Evolutionary conservation across 2,797 vertebrate species (phyloP), one percentile per base, ranked within the genome.

Genomic region (Eulemur albifrons): DNA sequence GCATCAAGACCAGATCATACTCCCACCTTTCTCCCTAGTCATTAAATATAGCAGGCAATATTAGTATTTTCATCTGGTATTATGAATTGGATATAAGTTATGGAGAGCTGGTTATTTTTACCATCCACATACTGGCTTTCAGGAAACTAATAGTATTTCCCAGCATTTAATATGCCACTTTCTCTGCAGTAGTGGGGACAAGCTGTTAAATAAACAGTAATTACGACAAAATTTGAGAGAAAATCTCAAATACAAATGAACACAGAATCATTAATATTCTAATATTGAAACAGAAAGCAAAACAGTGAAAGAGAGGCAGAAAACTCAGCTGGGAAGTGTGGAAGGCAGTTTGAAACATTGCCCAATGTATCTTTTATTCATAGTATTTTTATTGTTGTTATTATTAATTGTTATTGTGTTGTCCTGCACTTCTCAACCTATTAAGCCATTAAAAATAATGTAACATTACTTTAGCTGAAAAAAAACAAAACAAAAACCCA

Each of bases 191-290:
- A 15, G 0, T 48, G 4, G 13, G 12, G 11, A 45, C 6, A 63
- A 18, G 7, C 12, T 77, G 6, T 48, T 67, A 79, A 79, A 87
- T 0, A 79, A 88, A 57, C 13, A 43, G 17, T 40, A 79, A 81
- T 81, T 85, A 85, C 0, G 80, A 59, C 20, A 50, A 88, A 93
- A 40, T 40, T 40, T 40, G 40, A 69, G 18, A 70, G 30, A 76
- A 90, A 86, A 23, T 65, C 5, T 77, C 54, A 79, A 59, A 52
- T 79, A 48, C 10, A 79, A 94, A 83, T 48, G 43, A 76, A 76
- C 9, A 45, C 4, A 61, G 30, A 79, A 40, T 54, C 0, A 77
- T 14, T 23, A 20, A 87, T 69, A 7, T 35, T 7, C 4, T 82
- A 89, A 30, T 73, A 70, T 84, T 69, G 69, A 32, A 25, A 59